Conservation (phyloP, 2,797 vertebrate species). For the Anguilla marmorata region DNA sequence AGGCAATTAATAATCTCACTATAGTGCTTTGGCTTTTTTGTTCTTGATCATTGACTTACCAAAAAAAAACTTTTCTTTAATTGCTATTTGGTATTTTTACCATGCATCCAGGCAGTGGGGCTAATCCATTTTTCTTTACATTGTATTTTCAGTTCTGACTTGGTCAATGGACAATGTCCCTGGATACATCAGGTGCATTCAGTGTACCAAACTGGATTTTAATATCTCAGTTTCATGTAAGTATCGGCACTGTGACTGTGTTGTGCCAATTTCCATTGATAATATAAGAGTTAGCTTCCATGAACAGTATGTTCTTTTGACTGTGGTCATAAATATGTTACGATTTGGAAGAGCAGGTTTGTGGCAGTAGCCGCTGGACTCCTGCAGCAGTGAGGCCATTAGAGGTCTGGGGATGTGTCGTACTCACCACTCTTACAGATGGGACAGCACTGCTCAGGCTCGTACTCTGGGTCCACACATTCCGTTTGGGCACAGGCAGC, state of each 20-base stretch:
- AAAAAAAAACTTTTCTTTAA: too few relatives aligned
- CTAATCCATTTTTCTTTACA: too few relatives aligned
- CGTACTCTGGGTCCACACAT: conserved; percentile 95
- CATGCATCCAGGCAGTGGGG: too few relatives aligned
- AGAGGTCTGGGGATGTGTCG: neutral
- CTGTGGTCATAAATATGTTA: neutral
- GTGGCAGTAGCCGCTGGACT: neutral
- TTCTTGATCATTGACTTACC: too few relatives aligned
- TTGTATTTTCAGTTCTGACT: too few relatives aligned
- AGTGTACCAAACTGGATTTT: too few relatives aligned
- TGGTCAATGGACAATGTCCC: too few relatives aligned
- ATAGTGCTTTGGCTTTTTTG: too few relatives aligned
- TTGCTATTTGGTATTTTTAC: too few relatives aligned
- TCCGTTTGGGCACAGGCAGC: conserved; percentile 96
- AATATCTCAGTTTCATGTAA: neutral
- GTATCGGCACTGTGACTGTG: neutral
- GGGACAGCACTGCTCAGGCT: conserved; percentile 96
- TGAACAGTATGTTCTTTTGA: neutral
- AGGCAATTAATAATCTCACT: too few relatives aligned
- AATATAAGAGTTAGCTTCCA: neutral
- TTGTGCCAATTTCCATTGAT: neutral
- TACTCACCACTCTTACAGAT: conserved; percentile 95
- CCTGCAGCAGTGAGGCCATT: neutral
- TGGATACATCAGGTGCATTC: too few relatives aligned
- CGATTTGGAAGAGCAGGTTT: neutral